phyloP scores from a whole-genome alignment of 92 coral and sea anemone species.

The Epizoanthus fatuus region DNA sequence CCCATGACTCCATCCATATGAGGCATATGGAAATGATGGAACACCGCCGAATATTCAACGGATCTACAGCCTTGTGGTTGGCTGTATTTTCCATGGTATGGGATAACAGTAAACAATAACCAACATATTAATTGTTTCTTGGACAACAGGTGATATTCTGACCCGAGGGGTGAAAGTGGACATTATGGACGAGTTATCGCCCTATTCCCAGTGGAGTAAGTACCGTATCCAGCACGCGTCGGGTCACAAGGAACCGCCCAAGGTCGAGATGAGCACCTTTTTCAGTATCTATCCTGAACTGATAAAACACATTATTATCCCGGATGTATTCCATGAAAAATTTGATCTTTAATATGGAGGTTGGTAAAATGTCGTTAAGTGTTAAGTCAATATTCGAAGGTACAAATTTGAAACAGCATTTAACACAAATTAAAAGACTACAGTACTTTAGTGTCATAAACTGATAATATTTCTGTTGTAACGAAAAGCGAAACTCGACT shows the following conservation, averaged over 20 bases:
- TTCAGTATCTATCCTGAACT: slow-evolving; percentile 75
- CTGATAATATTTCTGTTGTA: neutral
- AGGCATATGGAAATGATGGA: too few relatives aligned
- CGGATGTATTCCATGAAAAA: slow-evolving; percentile 55
- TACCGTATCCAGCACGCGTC: slow-evolving; percentile 64
- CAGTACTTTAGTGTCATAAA: neutral
- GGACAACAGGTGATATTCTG: slow-evolving; percentile 50
- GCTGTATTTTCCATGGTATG: too few relatives aligned
- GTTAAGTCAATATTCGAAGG: neutral
- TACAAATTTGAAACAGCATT: too few relatives aligned
- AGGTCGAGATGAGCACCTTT: slow-evolving; percentile 68
- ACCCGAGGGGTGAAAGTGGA: slow-evolving; percentile 78
- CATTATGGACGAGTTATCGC: slow-evolving; percentile 66
- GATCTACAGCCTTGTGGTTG: too few relatives aligned
- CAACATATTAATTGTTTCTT: too few relatives aligned
- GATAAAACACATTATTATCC: slow-evolving; percentile 41
- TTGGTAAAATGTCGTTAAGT: neutral
- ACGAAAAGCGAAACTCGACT: too few relatives aligned
- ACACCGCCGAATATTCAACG: too few relatives aligned
- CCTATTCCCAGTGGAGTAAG: slow-evolving; percentile 79
- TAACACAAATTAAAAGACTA: too few relatives aligned
- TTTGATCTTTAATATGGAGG: slow-evolving; percentile 77
- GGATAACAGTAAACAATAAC: too few relatives aligned
- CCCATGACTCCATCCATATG: too few relatives aligned
- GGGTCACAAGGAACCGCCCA: slow-evolving; percentile 72